Conservation (phyloP, 2,888 invertebrate species). For the Drosophila algonquin region DNA sequence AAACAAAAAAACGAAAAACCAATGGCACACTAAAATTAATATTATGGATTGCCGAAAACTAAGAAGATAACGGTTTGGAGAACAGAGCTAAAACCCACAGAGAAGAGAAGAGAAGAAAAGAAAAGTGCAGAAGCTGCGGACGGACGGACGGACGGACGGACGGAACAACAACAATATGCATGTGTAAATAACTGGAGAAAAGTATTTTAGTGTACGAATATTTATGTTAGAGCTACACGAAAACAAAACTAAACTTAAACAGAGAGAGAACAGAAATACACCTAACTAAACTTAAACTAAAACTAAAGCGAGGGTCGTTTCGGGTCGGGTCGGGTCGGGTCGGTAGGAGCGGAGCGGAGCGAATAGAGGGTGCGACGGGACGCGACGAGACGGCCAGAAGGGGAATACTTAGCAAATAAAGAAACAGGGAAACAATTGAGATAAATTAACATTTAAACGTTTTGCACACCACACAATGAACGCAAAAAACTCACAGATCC, state of each 20-base stretch:
- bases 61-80: slow-evolving; percentile 54
- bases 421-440: slow-evolving; percentile 81
- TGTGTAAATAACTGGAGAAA: slow-evolving; percentile 58
- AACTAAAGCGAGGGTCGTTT: slow-evolving; percentile 37
- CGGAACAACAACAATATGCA: slow-evolving; percentile 54
- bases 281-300: slow-evolving; percentile 35
- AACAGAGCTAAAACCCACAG: slow-evolving; percentile 37
- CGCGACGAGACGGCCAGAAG: slow-evolving; percentile 7
- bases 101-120: slow-evolving; percentile 5
- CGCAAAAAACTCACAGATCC: slow-evolving; percentile 3
- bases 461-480: slow-evolving; percentile 59
- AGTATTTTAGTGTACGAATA: slow-evolving; percentile 70
- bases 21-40: slow-evolving; percentile 54
- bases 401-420: slow-evolving; percentile 76
- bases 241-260: slow-evolving; percentile 52
- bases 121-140: neutral
- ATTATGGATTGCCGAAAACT: slow-evolving; percentile 46
- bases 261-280: slow-evolving; percentile 31
- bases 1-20: slow-evolving; percentile 40
- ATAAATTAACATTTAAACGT: slow-evolving; percentile 78
- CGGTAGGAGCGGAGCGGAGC: neutral
- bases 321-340: too few species aligned
- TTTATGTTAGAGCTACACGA: slow-evolving; percentile 70
- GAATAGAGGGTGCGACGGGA: neutral
- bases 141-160: slow-evolving; percentile 27